Evolutionary conservation across 92 coral and sea anemone species (phyloP).

Genomic region (Virgularia gustaviana): DNA sequence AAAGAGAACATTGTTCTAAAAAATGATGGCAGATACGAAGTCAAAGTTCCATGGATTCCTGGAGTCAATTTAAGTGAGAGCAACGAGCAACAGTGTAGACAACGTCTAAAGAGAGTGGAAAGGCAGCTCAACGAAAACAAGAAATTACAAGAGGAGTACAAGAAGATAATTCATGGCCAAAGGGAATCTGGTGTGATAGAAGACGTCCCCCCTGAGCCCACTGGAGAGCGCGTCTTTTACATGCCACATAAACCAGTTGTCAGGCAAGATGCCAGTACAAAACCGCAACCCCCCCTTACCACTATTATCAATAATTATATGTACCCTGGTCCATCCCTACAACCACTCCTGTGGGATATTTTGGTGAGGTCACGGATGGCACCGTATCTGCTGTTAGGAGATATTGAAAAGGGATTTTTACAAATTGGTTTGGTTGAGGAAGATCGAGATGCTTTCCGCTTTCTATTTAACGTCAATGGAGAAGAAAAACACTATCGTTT

Average conservation of each 20-base stretch:
- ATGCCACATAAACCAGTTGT: conserved; percentile 49
- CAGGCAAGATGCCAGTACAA: conserved; percentile 47
- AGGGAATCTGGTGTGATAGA: conserved; percentile 28
- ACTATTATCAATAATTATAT: conserved; percentile 52
- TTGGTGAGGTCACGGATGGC: too few species aligned
- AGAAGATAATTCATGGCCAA: conserved; percentile 24
- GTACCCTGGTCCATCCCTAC: conserved; percentile 51
- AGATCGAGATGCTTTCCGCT: conserved; percentile 39
- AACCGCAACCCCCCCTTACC: conserved; percentile 46
- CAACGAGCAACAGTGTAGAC: conserved; percentile 19
- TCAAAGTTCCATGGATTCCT: conserved; percentile 46
- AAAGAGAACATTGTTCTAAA: conserved; percentile 33
- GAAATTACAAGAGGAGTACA: conserved; percentile 18
- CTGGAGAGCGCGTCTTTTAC: conserved; percentile 36
- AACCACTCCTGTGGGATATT: conserved; percentile 62
- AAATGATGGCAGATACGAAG: conserved; percentile 52
- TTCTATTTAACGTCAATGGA: conserved; percentile 39
- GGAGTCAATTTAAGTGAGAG: conserved; percentile 21
- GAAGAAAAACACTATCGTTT: conserved; percentile 44
- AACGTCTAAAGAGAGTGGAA: conserved; percentile 6
- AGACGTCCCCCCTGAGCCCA: conserved; percentile 16
- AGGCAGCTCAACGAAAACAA: conserved; percentile 2
- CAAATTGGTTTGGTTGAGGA: conserved; percentile 43
- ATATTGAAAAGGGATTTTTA: conserved; percentile 43
- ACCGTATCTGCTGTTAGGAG: conserved; percentile 38